Evolutionary conservation across 2,113 vertebrate genomes (phyloP), one percentile per base, ranked within the genome.

Genomic region (Tonatia bakeri): DNA sequence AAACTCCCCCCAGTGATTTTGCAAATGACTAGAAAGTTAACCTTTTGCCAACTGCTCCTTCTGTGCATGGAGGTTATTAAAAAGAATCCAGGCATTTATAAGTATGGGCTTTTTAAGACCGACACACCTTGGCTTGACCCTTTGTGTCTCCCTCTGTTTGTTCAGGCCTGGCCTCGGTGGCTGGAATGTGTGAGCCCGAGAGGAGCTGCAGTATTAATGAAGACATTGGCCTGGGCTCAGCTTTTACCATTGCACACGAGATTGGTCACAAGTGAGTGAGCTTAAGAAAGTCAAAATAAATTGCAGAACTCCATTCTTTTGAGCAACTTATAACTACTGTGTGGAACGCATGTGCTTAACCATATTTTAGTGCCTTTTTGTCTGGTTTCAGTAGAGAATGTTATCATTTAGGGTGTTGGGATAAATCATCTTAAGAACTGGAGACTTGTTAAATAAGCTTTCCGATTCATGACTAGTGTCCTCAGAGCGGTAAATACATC

Each of bases 171-270:
- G 99, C 99, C 97, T 99, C 99, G 54, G 99, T 99, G 98, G 99
- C 99, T 98, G 99, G 99, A 98, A 99, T 99, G 99, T 99, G 99
- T 96, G 99, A 99, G 98, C 99, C 99, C 80, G 99, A 99, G 98
- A 98, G 99, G 98, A 99, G 99, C 98, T 99, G 99, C 99, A 99
- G 99, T 99, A 99, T 99, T 99, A 99, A 99, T 98, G 99, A 99
- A 99, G 99, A 99, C 98, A 99, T 99, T 98, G 99, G 99, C 98
- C 98, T 99, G 94, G 99, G 99, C 94, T 99, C 99, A 95, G 99
- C 99, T 97, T 99, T 99, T 99, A 99, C 99, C 98, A 99, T 99
- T 97, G 99, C 99, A 75, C 99, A 99, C 94, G 99, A 99, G 98
- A 99, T 99, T 96, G 99, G 99, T 98, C 99, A 99, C 99, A 99